Evolutionary conservation across 2,797 vertebrate genomes (phyloP).

Genomic region (Garrulus glandarius): DNA sequence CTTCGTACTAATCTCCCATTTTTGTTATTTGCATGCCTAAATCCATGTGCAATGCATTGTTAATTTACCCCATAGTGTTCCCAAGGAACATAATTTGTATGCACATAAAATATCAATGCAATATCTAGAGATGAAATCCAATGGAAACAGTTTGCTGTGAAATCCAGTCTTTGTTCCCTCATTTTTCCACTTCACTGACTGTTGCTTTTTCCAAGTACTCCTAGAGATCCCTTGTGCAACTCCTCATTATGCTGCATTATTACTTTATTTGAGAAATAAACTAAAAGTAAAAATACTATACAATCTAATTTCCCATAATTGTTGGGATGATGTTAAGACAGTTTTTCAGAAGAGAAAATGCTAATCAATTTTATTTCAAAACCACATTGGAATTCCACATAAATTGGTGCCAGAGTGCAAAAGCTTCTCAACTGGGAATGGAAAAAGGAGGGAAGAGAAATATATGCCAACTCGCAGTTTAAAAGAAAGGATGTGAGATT

Average conservation of each 20-base stretch:
- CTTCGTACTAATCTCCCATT: background rate
- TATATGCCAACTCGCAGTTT: background rate
- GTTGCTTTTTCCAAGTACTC: slow-evolving; percentile 45
- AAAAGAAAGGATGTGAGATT: slow-evolving; percentile 48
- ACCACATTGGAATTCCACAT: slow-evolving; percentile 22
- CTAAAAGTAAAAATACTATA: slow-evolving; percentile 24
- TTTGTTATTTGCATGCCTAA: slow-evolving; percentile 41
- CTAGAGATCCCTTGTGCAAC: slow-evolving; percentile 14
- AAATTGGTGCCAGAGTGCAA: slow-evolving; percentile 27
- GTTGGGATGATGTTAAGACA: background rate
- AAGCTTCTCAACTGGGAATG: slow-evolving; percentile 14
- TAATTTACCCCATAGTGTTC: slow-evolving; percentile 38
- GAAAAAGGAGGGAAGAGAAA: background rate
- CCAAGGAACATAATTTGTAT: slow-evolving; percentile 60
- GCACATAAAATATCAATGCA: slow-evolving; percentile 53
- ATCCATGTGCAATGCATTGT: slow-evolving; percentile 21
- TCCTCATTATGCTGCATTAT: slow-evolving; percentile 44
- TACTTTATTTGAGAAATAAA: slow-evolving; percentile 63
- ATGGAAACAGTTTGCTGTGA: slow-evolving; percentile 59
- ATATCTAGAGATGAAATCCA: slow-evolving; percentile 57
- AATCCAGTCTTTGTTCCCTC: slow-evolving; percentile 57
- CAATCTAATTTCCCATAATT: slow-evolving; percentile 21
- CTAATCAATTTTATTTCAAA: slow-evolving; percentile 38
- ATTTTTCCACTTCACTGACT: slow-evolving; percentile 65
- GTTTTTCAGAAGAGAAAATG: slow-evolving; percentile 26